Conservation (phyloP, 2,888 invertebrate species). For the Saturnia japonica region DNA sequence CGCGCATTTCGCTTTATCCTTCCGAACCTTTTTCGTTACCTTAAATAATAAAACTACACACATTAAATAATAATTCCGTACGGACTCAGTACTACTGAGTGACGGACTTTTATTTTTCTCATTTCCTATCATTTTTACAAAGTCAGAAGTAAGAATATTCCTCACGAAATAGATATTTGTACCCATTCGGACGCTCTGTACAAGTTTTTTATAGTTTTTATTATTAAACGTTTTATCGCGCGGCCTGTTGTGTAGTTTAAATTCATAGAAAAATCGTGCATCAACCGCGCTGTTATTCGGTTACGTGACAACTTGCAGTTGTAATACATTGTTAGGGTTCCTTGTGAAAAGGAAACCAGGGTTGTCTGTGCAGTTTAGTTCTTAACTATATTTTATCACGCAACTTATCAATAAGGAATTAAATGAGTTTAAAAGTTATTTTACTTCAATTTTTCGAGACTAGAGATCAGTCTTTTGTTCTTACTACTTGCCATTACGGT, state of each 20-base stretch:
- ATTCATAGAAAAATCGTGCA: conserved; percentile 24
- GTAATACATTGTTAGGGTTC: conserved; percentile 23
- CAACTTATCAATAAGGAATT: conserved; percentile 21
- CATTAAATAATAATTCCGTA: no score
- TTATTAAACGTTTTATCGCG: conserved; percentile 9
- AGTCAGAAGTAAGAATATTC: neutral
- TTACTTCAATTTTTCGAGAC: neutral
- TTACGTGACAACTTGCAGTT: conserved; percentile 26
- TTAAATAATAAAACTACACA: no score
- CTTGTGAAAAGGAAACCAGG: conserved; percentile 21
- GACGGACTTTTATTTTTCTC: neutral
- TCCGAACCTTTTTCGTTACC: no score
- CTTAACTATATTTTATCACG: conserved; percentile 21
- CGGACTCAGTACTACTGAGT: no score
- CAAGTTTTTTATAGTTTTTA: conserved; percentile 12
- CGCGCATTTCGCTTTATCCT: no score
- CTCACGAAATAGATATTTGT: neutral
- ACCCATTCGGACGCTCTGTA: neutral
- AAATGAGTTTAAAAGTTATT: neutral
- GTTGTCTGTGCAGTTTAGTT: conserved; percentile 18
- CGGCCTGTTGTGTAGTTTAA: conserved; percentile 7
- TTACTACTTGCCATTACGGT: neutral
- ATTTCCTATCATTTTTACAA: neutral
- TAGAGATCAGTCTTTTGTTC: neutral
- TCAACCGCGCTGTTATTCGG: conserved; percentile 22